These are phyloP conservation scores for Tetragnatha versicolor DNA, from an alignment of 1,140 invertebrate species.

Conservation along the genomic window DNA sequence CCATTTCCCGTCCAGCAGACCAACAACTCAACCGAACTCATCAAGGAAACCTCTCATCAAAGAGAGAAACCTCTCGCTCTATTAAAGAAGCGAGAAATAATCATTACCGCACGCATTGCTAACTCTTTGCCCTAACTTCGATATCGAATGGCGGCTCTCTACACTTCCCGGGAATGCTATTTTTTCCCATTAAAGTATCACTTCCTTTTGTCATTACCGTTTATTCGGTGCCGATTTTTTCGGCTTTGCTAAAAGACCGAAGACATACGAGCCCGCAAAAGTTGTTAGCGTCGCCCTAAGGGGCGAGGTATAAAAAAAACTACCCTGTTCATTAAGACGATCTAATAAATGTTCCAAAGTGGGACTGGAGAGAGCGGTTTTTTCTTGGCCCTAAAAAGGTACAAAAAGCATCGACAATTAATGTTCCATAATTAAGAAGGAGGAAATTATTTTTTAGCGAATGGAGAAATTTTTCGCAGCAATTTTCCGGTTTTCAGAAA, in stretches of 20 bases:
- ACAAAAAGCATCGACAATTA: constrained; percentile 17
- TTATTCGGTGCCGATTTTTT: neutral
- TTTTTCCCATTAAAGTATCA: constrained; percentile 36
- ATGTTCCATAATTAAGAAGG: constrained; percentile 16
- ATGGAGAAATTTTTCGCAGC: no score
- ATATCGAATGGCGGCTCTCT: neutral
- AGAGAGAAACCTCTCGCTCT: neutral
- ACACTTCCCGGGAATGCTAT: neutral
- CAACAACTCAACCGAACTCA: constrained; percentile 8
- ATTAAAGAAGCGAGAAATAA: constrained; percentile 14
- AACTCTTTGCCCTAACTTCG: neutral
- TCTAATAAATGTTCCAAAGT: constrained; percentile 13
- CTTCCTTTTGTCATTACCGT: constrained; percentile 36
- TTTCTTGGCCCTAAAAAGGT: neutral
- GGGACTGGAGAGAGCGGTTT: neutral
- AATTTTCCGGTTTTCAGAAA: no score
- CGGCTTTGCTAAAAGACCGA: neutral
- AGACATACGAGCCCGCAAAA: constrained; percentile 18
- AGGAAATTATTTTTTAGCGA: constrained; percentile 12
- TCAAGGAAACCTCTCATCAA: constrained; percentile 11
- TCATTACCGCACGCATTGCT: neutral
- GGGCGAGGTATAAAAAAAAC: neutral
- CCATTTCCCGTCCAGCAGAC: no score
- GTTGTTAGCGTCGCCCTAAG: constrained; percentile 32
- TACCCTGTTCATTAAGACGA: neutral